These are phyloP conservation scores for Rhyacophila evoluta DNA, from an alignment of 2,888 invertebrate species.

Conservation along the genomic window DNA sequence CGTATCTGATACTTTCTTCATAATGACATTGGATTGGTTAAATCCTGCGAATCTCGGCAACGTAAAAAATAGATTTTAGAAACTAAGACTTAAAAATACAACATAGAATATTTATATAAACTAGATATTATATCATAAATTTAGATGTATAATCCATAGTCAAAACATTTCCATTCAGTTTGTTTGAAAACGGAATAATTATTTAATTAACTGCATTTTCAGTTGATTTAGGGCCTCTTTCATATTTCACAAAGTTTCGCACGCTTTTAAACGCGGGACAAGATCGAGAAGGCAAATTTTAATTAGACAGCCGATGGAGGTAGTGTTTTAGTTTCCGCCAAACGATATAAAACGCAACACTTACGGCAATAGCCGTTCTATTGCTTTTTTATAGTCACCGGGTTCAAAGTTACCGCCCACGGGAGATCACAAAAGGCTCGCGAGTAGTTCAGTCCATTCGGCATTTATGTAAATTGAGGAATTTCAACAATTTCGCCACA, in stretches of 20 bases:
- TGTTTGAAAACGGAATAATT: neutral
- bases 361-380: neutral
- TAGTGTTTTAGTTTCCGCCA: slow-evolving; percentile 30
- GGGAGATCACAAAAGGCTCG: slow-evolving; percentile 37
- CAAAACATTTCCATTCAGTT: neutral
- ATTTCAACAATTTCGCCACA: slow-evolving; percentile 53
- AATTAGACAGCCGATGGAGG: slow-evolving; percentile 12
- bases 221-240: neutral
- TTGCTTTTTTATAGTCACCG: slow-evolving; percentile 11
- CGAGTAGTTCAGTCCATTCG: slow-evolving; percentile 47
- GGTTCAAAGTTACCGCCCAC: slow-evolving; percentile 32
- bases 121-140: too few species aligned
- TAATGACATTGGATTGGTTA: too few species aligned
- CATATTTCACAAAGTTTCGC: slow-evolving; percentile 12
- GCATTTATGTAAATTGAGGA: slow-evolving; percentile 54
- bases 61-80: too few species aligned
- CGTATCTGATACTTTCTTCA: too few species aligned
- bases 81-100: too few species aligned
- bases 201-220: neutral
- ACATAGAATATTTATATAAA: too few species aligned
- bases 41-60: too few species aligned
- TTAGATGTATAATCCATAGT: too few species aligned
- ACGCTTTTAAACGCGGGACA: neutral
- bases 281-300: neutral
- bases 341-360: slow-evolving; percentile 37